phyloP scores from a whole-genome alignment of 2,888 invertebrate genomes.

The Microplitis deprimator region DNA sequence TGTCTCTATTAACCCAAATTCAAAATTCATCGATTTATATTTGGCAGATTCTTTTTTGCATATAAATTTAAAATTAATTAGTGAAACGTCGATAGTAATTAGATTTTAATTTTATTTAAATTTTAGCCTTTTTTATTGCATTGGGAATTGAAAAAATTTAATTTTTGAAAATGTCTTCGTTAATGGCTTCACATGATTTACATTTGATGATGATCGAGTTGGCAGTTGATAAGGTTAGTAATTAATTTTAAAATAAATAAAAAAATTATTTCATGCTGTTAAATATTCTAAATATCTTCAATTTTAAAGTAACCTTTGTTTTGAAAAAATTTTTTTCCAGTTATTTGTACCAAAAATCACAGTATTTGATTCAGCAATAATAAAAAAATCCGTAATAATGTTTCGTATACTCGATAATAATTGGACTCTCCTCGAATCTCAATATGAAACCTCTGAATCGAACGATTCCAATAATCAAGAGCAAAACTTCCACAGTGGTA shows the following conservation, averaged over 20 bases:
- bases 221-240: constrained; percentile 59
- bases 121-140: too few relatives aligned
- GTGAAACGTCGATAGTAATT: background rate
- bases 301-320: background rate
- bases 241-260: constrained; percentile 9
- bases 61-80: too few relatives aligned
- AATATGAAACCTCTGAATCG: constrained; percentile 56
- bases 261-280: background rate
- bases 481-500: constrained; percentile 63
- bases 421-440: constrained; percentile 59
- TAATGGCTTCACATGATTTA: constrained; percentile 59
- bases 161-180: constrained; percentile 56
- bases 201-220: constrained; percentile 64
- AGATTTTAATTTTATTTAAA: background rate
- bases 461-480: constrained; percentile 57
- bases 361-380: constrained; percentile 56
- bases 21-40: background rate
- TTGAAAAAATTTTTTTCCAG: constrained; percentile 43
- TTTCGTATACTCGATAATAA: constrained; percentile 63
- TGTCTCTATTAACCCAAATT: background rate
- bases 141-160: too few relatives aligned
- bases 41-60: background rate
- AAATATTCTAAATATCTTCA: background rate
- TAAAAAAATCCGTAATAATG: constrained; percentile 61
- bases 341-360: constrained; percentile 57